A percentile compares a stretch with the other conserved stretches of the same genome.
Evolutionary conservation across 2,888 invertebrate genomes (phyloP).

Genomic region (Spisula subtruncata): DNA sequence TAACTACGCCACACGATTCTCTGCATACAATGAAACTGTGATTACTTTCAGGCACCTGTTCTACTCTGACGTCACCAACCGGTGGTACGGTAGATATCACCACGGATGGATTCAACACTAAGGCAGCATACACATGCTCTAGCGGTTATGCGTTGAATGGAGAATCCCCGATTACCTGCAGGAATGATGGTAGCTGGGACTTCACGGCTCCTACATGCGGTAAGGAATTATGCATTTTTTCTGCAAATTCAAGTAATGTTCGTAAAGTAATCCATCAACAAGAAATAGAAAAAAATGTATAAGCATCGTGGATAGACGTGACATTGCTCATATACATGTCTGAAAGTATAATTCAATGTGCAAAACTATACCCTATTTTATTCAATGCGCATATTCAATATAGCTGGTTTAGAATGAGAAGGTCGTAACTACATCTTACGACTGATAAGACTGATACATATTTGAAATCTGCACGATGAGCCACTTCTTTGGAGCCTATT

Average conservation of each 20-base stretch:
- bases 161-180: slow-evolving; percentile 42
- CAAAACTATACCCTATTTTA: too few species aligned
- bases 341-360: too few species aligned
- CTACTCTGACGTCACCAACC: slow-evolving; percentile 35
- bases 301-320: too few species aligned
- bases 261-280: neutral
- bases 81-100: slow-evolving; percentile 51
- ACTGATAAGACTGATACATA: too few species aligned
- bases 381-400: too few species aligned
- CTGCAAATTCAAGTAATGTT: neutral
- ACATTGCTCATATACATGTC: too few species aligned
- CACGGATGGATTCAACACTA: slow-evolving; percentile 43
- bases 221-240: neutral
- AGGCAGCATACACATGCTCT: slow-evolving; percentile 46
- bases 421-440: too few species aligned
- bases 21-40: too few species aligned
- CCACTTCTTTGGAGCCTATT: too few species aligned
- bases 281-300: neutral
- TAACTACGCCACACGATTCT: too few species aligned
- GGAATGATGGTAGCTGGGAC: slow-evolving; percentile 46
- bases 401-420: too few species aligned
- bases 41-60: slow-evolving; percentile 39
- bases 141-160: slow-evolving; percentile 56
- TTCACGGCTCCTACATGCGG: slow-evolving; percentile 55
- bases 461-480: too few species aligned